These are phyloP conservation scores for Tetragnatha versicolor DNA, from an alignment of 1,140 invertebrate genomes.

Conservation along the genomic window DNA sequence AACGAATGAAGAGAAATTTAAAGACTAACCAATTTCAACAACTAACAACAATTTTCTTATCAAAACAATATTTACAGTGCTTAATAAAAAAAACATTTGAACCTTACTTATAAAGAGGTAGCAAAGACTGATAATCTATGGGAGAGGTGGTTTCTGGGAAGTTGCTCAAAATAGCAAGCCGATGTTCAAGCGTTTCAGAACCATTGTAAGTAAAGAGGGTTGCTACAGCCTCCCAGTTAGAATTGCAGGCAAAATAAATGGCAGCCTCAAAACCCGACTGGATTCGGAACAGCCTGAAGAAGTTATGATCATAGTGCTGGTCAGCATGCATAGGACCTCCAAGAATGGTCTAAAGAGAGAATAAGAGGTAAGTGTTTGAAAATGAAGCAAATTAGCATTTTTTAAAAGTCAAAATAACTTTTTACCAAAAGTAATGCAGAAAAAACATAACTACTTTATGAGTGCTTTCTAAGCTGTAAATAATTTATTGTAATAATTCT, in stretches of 20 bases:
- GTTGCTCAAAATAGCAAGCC: conserved; percentile 74
- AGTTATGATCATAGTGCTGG: conserved; percentile 68
- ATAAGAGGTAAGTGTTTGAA: not conserved
- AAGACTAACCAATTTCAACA: too few relatives aligned
- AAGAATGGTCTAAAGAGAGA: conserved; percentile 62
- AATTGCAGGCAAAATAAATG: conserved; percentile 72
- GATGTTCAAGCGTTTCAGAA: conserved; percentile 70
- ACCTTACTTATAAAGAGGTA: conserved; percentile 52
- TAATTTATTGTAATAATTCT: too few relatives aligned
- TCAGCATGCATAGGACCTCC: conserved; percentile 64
- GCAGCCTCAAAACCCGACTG: conserved; percentile 69
- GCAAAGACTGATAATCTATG: conserved; percentile 68
- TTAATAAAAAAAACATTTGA: not conserved
- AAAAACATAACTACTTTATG: not conserved
- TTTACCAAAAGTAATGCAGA: not conserved
- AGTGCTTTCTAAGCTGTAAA: not conserved
- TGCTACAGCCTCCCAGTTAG: conserved; percentile 70
- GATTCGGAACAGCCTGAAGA: conserved; percentile 70
- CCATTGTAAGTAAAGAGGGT: conserved; percentile 77
- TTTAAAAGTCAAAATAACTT: not conserved
- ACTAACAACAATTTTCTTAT: too few relatives aligned
- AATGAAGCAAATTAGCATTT: not conserved
- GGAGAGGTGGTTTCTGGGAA: conserved; percentile 80
- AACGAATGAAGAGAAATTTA: too few relatives aligned
- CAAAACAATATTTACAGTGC: conserved; percentile 7